Base-by-base conservation (phyloP, 2,888 invertebrate species). In the Timandra comae region DNA sequence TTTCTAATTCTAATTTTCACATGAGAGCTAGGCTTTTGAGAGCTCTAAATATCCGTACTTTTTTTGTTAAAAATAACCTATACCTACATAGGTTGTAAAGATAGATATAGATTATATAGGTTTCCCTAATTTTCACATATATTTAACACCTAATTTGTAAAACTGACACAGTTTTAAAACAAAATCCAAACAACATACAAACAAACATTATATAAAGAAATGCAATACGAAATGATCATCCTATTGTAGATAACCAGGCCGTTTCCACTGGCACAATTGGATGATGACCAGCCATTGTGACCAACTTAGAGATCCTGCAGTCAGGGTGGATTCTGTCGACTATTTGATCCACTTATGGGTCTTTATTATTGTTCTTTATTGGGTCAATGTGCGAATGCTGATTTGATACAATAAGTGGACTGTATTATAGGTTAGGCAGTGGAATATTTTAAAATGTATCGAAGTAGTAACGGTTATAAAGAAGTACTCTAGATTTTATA, bases 261-360 rank as follows among this genome's bases (percentile, higher is more conserved):
- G 68, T 78, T 79, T 78, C 79, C 80, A 79, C 63, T 47, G 58
- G 53, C 61, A 74, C 82, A 85, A 85, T 85, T 84, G 85, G 73
- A 84, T 85, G 82, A 84, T 85, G 69, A 70, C 70, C 41, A 64
- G 36, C 76, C 70, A 80, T 84, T 84, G 84, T 82, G 74, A 68
- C 82, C 80, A 84, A 80, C 82, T 82, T 84, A 84, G 85, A 84
- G 82, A 69, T 84, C 85, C 84, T 82, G 82, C 75, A 70, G 74
- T 79, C 56, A 52, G 33, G 38, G 41, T 16, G 3, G 16, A 16
- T 16, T 6, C 16, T 3, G 4, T 16, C 16, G 16, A 57, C 55
- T 43, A 46, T 39, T 43, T 35, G 29, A 24, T 25, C 71, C 78
- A 78, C 77, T 79, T 78, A 78, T 52, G 57, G 53, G 52, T 42